A percentile compares a stretch with the other conserved stretches of the same genome.
Conservation (phyloP, 2,888 invertebrate genomes). For the Hesperia comma region DNA sequence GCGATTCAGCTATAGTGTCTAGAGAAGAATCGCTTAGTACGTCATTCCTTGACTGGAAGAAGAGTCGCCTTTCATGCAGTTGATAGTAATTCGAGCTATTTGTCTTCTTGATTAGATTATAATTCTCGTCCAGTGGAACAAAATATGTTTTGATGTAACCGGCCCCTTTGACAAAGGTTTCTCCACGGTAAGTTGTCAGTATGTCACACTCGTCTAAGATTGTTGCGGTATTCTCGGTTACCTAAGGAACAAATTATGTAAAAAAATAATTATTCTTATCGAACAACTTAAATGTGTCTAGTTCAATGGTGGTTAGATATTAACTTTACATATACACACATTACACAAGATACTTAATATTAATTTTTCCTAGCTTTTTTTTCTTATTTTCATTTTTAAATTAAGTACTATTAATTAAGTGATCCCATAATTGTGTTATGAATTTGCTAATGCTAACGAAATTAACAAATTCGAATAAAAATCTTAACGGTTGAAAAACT, state of each 20-base stretch:
- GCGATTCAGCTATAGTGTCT: constrained; percentile 48
- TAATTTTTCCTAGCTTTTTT: no score
- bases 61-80: constrained; percentile 55
- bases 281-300: no score
- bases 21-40: constrained; percentile 49
- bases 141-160: constrained; percentile 88
- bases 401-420: no score
- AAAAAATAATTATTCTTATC: background rate
- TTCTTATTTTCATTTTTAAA: no score
- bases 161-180: constrained; percentile 89
- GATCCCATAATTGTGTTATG: no score
- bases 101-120: constrained; percentile 76
- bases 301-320: no score
- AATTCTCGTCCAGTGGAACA: constrained; percentile 86
- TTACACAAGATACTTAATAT: no score
- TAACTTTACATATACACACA: no score
- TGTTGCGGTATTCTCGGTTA: constrained; percentile 88
- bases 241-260: constrained; percentile 61
- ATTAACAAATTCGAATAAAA: no score
- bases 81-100: constrained; percentile 61
- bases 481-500: no score
- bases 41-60: constrained; percentile 55
- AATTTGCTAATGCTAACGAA: no score
- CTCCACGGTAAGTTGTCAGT: constrained; percentile 87
- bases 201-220: constrained; percentile 87